phyloP scores from a whole-genome alignment of 2,888 invertebrate genomes.

The Hypercompe scribonia region DNA sequence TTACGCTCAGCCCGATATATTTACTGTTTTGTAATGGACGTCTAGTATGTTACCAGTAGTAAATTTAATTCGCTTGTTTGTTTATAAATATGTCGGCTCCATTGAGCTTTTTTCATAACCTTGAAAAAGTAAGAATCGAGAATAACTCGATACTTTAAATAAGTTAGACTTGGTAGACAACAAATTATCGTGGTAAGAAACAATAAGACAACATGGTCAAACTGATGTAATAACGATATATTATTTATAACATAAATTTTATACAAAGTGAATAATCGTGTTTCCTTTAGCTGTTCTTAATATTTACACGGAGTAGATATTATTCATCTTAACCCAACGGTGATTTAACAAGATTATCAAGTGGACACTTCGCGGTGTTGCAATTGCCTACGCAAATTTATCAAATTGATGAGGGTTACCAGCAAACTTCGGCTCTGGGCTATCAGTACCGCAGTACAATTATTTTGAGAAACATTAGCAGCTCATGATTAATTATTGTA shows the following conservation, averaged over 20 bases:
- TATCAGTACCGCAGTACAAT: conserved; percentile 40
- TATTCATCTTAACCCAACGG: conserved; percentile 40
- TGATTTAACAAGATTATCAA: conserved; percentile 54
- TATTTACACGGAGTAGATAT: conserved; percentile 28
- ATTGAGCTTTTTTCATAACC: conserved; percentile 6
- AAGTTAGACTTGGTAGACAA: neutral
- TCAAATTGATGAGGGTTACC: conserved; percentile 64
- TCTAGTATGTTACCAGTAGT: conserved; percentile 30
- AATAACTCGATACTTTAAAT: neutral
- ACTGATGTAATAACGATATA: neutral
- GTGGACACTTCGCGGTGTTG: conserved; percentile 39
- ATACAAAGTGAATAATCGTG: conserved; percentile 27
- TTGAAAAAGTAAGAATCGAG: conserved; percentile 7
- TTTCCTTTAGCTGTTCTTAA: conserved; percentile 18
- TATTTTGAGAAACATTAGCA: conserved; percentile 55
- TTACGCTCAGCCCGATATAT: conserved; percentile 42
- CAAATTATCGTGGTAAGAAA: neutral
- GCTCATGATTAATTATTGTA: conserved; percentile 61
- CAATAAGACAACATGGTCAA: neutral
- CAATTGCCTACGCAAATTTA: conserved; percentile 55
- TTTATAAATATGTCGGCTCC: conserved; percentile 5
- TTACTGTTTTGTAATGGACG: conserved; percentile 43
- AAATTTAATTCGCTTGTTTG: conserved; percentile 29
- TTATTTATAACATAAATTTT: conserved; percentile 29
- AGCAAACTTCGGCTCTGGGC: conserved; percentile 30